phyloP scores from a whole-genome alignment of 2,113 vertebrate genomes.

The Patagioenas fasciata region DNA sequence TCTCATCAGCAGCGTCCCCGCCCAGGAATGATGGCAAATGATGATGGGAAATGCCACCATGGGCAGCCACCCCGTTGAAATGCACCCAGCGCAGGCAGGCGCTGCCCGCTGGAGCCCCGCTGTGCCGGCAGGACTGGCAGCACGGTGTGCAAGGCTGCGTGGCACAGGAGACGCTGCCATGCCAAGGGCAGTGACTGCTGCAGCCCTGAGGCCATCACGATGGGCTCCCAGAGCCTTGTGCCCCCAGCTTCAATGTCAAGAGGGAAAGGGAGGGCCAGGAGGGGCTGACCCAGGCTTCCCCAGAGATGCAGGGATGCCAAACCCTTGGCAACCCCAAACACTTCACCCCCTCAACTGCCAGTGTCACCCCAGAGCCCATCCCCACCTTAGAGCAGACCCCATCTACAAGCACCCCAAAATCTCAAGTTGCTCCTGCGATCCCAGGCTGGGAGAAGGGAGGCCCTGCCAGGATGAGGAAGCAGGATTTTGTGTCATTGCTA shows the following conservation, averaged over 20 bases:
- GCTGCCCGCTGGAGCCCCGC: accelerated
- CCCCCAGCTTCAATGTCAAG: neutral
- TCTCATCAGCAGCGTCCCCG: neutral
- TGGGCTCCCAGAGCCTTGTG: neutral
- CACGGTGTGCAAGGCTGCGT: accelerated
- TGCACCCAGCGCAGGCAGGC: accelerated
- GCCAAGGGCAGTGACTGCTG: neutral
- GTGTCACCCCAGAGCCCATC: neutral
- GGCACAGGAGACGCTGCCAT: neutral
- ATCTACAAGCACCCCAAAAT: neutral
- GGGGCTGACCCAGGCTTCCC: neutral
- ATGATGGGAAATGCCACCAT: no score
- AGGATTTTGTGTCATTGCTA: neutral
- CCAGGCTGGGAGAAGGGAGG: neutral
- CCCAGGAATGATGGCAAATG: neutral
- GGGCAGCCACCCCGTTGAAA: accelerated
- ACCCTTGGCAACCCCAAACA: neutral
- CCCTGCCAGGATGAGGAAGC: neutral
- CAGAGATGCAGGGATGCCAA: neutral
- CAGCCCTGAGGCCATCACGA: neutral
- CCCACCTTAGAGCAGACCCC: neutral
- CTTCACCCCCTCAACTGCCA: accelerated
- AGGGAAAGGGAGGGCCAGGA: neutral
- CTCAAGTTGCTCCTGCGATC: neutral
- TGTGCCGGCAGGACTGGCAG: neutral